These are phyloP conservation scores for Elaphurus davidianus DNA, from an alignment of 2,113 vertebrate genomes.

Conservation along the genomic window DNA sequence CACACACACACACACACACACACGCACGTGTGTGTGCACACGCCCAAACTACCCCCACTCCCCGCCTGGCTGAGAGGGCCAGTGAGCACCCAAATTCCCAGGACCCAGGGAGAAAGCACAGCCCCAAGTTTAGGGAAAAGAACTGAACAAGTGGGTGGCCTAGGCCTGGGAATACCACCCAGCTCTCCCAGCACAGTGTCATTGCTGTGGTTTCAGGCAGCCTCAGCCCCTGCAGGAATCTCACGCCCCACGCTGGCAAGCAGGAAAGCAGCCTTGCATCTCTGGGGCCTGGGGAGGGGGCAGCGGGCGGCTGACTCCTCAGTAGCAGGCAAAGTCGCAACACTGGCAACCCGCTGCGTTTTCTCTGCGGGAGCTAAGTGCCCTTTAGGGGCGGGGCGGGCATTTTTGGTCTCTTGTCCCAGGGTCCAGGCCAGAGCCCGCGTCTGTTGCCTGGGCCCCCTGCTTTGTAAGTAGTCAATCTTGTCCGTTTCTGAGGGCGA, in stretches of 20 bases:
- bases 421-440: constrained; percentile 1
- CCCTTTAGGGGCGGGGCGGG: constrained; percentile 48
- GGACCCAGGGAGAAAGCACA: not conserved
- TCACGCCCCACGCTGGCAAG: not conserved
- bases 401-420: not conserved
- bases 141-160: constrained; percentile 40
- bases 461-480: constrained; percentile 9
- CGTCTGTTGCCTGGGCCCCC: constrained; percentile 26
- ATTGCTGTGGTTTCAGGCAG: not conserved
- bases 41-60: no score
- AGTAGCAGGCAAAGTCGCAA: not conserved
- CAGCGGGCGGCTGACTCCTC: not conserved
- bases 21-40: no score
- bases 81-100: not conserved
- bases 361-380: not conserved
- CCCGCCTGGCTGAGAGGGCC: not conserved
- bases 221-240: not conserved
- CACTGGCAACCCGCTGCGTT: not conserved
- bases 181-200: not conserved
- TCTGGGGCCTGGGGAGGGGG: not conserved
- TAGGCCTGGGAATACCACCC: constrained; percentile 27
- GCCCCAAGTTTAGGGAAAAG: not conserved
- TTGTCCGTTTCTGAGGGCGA: not conserved
- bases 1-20: no score
- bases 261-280: not conserved